Percentiles rank a stretch among this genome's conserved stretches.
Evolutionary conservation across 2,888 invertebrate genomes (phyloP).

Genomic region (Eugnorisma glareosa): DNA sequence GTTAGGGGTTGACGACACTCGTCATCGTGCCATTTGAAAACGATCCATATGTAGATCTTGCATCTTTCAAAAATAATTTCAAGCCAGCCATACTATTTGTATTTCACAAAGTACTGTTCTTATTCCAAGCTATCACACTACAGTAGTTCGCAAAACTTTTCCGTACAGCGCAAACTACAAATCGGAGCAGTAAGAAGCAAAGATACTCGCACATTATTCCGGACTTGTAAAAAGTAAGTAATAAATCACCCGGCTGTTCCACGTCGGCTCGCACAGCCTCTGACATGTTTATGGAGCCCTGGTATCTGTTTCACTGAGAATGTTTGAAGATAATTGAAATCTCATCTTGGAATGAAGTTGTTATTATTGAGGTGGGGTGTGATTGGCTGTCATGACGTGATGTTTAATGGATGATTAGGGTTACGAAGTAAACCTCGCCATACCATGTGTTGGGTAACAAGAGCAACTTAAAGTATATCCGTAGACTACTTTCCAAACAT

Average conservation of each 20-base stretch:
- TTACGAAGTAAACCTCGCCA: not conserved
- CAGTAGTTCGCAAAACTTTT: slow-evolving; percentile 39
- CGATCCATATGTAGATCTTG: not conserved
- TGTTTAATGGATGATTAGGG: slow-evolving; percentile 8
- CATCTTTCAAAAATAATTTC: not conserved
- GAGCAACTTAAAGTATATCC: not conserved
- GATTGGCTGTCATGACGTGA: not conserved
- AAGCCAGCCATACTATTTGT: not conserved
- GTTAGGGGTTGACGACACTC: not conserved
- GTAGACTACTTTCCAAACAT: not conserved
- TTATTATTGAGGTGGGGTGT: slow-evolving; percentile 36
- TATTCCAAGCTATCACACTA: slow-evolving; percentile 36
- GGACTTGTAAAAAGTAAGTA: slow-evolving; percentile 63
- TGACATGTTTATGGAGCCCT: slow-evolving; percentile 59
- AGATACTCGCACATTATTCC: slow-evolving; percentile 60
- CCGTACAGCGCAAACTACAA: slow-evolving; percentile 45
- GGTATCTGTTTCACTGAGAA: slow-evolving; percentile 51
- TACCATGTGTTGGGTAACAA: not conserved
- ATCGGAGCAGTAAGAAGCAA: slow-evolving; percentile 50
- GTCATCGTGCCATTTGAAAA: not conserved
- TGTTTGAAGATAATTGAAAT: slow-evolving; percentile 53
- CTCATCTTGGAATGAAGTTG: slow-evolving; percentile 30
- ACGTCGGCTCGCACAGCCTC: slow-evolving; percentile 47
- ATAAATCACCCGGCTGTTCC: slow-evolving; percentile 64
- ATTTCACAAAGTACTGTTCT: slow-evolving; percentile 22